These are phyloP conservation scores for Clupea harengus DNA, from an alignment of 2,113 vertebrate species.

Conservation along the genomic window DNA sequence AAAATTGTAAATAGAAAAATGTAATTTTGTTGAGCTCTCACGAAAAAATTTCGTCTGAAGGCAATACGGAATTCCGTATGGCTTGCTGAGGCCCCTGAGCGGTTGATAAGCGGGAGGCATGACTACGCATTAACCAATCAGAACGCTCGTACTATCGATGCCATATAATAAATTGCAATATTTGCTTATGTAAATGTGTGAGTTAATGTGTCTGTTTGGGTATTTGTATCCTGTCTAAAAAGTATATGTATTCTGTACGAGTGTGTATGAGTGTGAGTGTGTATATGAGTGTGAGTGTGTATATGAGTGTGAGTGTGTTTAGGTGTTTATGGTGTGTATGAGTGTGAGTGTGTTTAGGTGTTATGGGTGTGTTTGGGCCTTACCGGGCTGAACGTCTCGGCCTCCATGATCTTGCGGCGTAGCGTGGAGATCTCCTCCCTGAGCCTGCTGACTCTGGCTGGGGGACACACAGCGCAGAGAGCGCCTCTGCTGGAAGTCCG, in stretches of 20 bases:
- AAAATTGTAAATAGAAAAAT: too few species aligned
- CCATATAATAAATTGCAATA: too few species aligned
- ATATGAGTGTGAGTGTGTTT: background rate
- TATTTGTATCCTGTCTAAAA: too few species aligned
- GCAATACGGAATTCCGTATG: too few species aligned
- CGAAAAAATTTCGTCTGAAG: too few species aligned
- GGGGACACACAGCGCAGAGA: slow-evolving; percentile 50
- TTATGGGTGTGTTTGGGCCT: slow-evolving; percentile 32
- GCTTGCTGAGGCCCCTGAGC: too few species aligned
- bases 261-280: background rate
- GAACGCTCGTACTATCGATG: too few species aligned
- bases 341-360: background rate
- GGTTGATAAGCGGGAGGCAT: too few species aligned
- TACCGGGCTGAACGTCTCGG: slow-evolving; percentile 73
- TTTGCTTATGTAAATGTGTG: background rate
- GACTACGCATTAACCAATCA: too few species aligned
- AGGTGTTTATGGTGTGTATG: too few species aligned
- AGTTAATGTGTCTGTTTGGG: background rate
- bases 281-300: too few species aligned
- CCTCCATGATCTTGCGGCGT: slow-evolving; percentile 62
- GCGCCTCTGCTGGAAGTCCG: slow-evolving; percentile 65
- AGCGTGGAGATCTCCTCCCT: slow-evolving; percentile 72
- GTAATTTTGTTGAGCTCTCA: too few species aligned
- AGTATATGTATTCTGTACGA: background rate
- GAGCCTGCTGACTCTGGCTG: slow-evolving; percentile 57